Base-by-base conservation (phyloP, 2,888 invertebrate genomes). In the Cerceris rybyensis region DNA sequence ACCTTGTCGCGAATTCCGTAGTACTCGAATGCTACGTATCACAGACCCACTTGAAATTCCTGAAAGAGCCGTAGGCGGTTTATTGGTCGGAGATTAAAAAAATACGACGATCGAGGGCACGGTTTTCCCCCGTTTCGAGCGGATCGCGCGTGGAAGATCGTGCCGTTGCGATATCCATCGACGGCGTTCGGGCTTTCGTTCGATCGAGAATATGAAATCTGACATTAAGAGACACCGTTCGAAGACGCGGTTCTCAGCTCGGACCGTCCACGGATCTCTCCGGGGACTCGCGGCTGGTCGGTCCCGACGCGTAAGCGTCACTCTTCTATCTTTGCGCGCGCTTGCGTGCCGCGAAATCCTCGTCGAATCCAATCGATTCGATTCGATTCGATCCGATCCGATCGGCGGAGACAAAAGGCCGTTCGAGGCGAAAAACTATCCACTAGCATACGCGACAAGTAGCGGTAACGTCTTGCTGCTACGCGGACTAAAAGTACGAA, bases 41-140 rank as follows among this genome's bases (percentile, higher is more conserved):
- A 88, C 89, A 88, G 88, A 88, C 77, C 83, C 84, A 87, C 81
- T 78, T 28, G 28, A 28, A 28, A 85, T 85, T 88, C 85, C 82
- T 83, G 80, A 83, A 87, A 81, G 76, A 81, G 82, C 80, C 78
- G 54, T 81, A 81, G 80, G 74, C 81, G 69, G 64, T 83, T 81
- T 69, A 82, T 84, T 84, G 86, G 81, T 88, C 84, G 82, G 85
- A 28, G 58, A 61, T 82, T 83, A 88, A 87, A 85, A 89, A 88
- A 88, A 88, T 88, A 88, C 78, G 78, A 81, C 81, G 79, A 63
- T 84, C 75, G 66, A 78, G 81, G 86, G 83, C 81, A 85, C 81
- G 57, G 52, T 46, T 57, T 52, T 76, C 71, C 63, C 49, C 63
- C 78, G 59, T 14, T 55, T 60, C 69, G 50, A 57, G 43, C 46